Conservation (phyloP, 2,113 vertebrate species). For the Paracanthobrama guichenoti region DNA sequence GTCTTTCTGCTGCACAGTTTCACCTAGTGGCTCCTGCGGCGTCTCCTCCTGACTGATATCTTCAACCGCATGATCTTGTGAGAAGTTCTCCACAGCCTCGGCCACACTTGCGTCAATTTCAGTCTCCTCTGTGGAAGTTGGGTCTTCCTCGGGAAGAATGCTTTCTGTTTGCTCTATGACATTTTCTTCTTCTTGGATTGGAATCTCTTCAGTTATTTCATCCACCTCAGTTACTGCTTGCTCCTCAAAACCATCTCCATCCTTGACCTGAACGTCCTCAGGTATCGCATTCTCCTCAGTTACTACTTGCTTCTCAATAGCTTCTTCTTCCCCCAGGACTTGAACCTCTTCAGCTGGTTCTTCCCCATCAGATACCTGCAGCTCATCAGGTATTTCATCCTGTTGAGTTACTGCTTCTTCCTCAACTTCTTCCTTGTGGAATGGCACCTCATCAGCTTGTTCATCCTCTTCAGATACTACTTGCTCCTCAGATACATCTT, state of each 20-base stretch:
- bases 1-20: constrained; percentile 2
- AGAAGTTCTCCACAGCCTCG: not conserved
- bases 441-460: not conserved
- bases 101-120: not conserved
- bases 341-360: not conserved
- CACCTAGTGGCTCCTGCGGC: constrained; percentile 10
- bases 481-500: constrained; percentile 4
- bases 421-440: not conserved
- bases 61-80: constrained; percentile 9
- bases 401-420: not conserved
- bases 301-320: constrained; percentile 1
- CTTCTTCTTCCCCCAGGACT: not conserved
- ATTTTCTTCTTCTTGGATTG: constrained; percentile 10
- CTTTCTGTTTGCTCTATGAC: constrained; percentile 15
- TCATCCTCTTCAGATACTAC: constrained; percentile 21
- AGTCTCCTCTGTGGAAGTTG: not conserved
- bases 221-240: constrained; percentile 7
- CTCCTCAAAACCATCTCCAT: constrained; percentile 23
- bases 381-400: constrained; percentile 5
- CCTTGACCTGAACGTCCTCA: not conserved
- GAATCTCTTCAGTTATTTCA: not conserved
- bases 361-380: not conserved
- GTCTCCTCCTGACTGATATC: not conserved
- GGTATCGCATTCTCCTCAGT: not conserved
- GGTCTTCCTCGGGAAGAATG: not conserved